Evolutionary conservation across 2,113 vertebrate genomes (phyloP).

Genomic region (Excalfactoria chinensis): DNA sequence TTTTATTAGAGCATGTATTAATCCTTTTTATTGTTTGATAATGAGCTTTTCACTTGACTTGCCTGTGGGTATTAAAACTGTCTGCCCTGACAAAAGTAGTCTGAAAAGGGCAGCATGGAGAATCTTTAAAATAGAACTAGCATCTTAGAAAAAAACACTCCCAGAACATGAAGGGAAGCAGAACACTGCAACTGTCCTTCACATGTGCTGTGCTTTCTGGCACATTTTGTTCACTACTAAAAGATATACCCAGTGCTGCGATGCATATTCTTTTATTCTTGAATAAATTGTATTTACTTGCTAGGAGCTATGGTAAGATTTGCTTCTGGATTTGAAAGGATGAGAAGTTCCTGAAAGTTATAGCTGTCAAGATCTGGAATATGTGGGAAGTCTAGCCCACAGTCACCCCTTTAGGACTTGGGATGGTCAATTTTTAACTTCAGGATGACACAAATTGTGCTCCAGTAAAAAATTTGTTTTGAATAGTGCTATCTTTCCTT

Average conservation of each 20-base stretch:
- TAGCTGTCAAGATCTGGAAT: neutral
- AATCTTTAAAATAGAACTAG: neutral
- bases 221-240: neutral
- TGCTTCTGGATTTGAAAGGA: neutral
- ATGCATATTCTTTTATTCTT: neutral
- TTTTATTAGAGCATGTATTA: neutral
- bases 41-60: constrained; percentile 6
- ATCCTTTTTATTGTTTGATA: constrained; percentile 36
- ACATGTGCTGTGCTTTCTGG: neutral
- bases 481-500: neutral
- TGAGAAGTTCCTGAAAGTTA: neutral
- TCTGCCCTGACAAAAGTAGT: neutral
- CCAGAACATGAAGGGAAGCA: neutral
- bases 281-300: neutral
- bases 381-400: neutral
- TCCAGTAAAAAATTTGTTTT: neutral
- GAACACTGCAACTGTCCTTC: neutral
- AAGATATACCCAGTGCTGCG: neutral
- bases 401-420: neutral
- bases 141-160: neutral
- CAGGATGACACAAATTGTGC: neutral
- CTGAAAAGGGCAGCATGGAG: neutral
- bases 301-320: neutral
- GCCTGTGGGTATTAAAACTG: neutral
- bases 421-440: neutral